Evolutionary conservation across 2,888 invertebrate species (phyloP).

Genomic region (Lumbricus terrestris): DNA sequence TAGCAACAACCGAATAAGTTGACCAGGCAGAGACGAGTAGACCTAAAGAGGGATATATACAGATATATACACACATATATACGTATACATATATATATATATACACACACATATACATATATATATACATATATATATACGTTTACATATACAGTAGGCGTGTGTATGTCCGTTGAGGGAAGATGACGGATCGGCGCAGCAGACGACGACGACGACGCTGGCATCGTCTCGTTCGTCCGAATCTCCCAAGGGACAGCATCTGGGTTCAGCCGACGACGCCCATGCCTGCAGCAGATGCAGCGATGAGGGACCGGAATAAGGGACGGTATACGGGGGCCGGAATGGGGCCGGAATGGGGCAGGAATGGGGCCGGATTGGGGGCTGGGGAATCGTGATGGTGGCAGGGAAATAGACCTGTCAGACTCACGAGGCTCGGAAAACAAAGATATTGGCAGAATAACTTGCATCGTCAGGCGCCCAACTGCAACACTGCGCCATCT

Average conservation of each 20-base stretch:
- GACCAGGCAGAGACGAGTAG: constrained; percentile 3
- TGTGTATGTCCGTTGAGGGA: not conserved
- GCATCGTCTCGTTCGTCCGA: not conserved
- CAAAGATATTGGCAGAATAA: not conserved
- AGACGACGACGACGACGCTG: not conserved
- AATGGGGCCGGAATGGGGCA: no score
- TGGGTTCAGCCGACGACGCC: not conserved
- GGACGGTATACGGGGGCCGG: no score
- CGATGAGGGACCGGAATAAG: no score
- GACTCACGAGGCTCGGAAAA: not conserved
- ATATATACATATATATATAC: no score
- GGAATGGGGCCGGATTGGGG: no score
- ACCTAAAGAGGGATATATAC: no score
- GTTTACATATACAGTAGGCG: no score
- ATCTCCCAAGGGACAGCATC: not conserved
- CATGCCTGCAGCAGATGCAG: not conserved
- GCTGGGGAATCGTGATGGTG: not conserved
- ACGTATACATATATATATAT: no score
- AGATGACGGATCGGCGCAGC: not conserved
- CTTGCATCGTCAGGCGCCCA: not conserved
- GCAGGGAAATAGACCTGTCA: not conserved
- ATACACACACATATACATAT: no score
- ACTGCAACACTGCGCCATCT: not conserved
- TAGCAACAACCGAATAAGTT: not conserved
- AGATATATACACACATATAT: no score